Conservation (phyloP, 1,140 invertebrate species). For the Neodiprion virginianus region DNA sequence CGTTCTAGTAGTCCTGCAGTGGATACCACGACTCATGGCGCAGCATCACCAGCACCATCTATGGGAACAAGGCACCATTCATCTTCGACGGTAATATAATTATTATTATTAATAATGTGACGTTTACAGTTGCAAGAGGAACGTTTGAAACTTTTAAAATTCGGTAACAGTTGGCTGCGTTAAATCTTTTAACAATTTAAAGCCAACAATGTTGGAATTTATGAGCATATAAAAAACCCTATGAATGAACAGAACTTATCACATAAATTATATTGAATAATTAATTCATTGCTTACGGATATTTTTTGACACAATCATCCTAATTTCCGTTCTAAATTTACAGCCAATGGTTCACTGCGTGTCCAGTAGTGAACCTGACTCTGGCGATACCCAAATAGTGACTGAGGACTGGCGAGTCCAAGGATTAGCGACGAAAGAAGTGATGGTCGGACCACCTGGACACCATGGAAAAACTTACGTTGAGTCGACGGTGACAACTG, state of each 20-base stretch:
- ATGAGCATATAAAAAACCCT: constrained; percentile 47
- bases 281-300: too few species aligned
- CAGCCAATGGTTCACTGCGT: constrained; percentile 86
- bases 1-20: constrained; percentile 60
- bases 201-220: constrained; percentile 43
- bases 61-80: constrained; percentile 60
- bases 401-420: constrained; percentile 57
- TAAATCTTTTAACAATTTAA: constrained; percentile 21
- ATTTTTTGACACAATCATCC: too few species aligned
- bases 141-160: constrained; percentile 4
- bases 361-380: constrained; percentile 82
- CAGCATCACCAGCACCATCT: constrained; percentile 62
- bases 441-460: constrained; percentile 43
- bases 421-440: constrained; percentile 52
- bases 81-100: constrained; percentile 61
- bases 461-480: constrained; percentile 61
- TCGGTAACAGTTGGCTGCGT: too few species aligned
- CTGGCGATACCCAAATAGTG: constrained; percentile 62
- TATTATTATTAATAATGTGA: neutral
- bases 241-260: too few species aligned
- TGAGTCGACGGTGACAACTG: constrained; percentile 59
- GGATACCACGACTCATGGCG: constrained; percentile 62
- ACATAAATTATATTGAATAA: too few species aligned
- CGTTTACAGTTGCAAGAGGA: constrained; percentile 9
- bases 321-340: constrained; percentile 32